Percentiles rank a stretch among this genome's conserved stretches.
Evolutionary conservation across 1,140 invertebrate genomes (phyloP).

Genomic region (Parapsyche elsis): DNA sequence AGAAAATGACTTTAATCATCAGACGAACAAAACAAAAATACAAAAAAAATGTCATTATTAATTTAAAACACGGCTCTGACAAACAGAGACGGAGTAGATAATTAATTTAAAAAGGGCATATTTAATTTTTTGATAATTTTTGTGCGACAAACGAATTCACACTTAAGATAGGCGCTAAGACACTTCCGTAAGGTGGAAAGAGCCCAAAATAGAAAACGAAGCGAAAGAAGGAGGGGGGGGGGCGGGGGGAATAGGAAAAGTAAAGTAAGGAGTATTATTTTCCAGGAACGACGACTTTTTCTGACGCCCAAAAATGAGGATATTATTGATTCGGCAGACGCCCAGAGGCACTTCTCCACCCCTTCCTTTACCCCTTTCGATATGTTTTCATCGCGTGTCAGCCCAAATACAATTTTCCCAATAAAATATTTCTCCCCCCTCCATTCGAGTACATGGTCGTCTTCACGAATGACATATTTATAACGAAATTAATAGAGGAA

Average conservation of each 20-base stretch:
- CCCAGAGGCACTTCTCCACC: neutral
- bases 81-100: neutral
- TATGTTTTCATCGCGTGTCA: slow-evolving; percentile 45
- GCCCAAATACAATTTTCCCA: slow-evolving; percentile 37
- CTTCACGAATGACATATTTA: slow-evolving; percentile 29
- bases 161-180: neutral
- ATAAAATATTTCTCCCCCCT: slow-evolving; percentile 29
- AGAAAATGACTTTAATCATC: neutral
- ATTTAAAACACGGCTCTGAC: neutral
- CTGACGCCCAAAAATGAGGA: slow-evolving; percentile 34
- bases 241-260: neutral
- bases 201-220: neutral
- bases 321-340: slow-evolving; percentile 32
- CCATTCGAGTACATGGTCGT: neutral
- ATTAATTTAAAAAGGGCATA: neutral
- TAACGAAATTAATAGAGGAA: slow-evolving; percentile 37
- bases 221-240: neutral
- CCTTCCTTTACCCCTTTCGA: neutral
- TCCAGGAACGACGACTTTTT: slow-evolving; percentile 8
- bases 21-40: neutral
- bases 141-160: neutral
- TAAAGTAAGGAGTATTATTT: slow-evolving; percentile 2
- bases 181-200: neutral
- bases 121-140: slow-evolving; percentile 5
- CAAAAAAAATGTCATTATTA: neutral